These are phyloP conservation scores for Empidonax traillii DNA, from an alignment of 2,113 vertebrate genomes.

Conservation along the genomic window DNA sequence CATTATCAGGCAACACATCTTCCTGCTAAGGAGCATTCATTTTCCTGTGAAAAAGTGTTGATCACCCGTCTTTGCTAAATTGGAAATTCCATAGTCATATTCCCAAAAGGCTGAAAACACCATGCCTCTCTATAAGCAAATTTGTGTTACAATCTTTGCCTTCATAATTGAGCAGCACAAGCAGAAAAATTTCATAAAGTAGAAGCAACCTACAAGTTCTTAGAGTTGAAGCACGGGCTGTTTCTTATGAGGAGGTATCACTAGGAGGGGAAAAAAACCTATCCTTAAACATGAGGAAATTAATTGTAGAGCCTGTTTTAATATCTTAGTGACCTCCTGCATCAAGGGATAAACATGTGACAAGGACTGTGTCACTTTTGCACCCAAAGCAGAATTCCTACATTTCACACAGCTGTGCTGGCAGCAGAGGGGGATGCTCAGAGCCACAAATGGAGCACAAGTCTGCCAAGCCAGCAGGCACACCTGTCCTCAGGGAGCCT, in stretches of 20 bases:
- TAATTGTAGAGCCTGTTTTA: neutral
- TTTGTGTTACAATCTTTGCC: neutral
- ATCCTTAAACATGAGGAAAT: neutral
- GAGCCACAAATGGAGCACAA: neutral
- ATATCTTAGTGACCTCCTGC: neutral
- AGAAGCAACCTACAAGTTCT: neutral
- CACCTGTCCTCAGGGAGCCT: neutral
- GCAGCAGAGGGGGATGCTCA: neutral
- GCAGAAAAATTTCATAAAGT: neutral
- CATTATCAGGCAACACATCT: neutral
- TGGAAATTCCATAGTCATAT: neutral
- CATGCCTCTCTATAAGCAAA: neutral
- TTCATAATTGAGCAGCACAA: neutral
- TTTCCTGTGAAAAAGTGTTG: neutral
- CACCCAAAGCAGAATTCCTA: neutral
- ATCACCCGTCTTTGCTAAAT: neutral
- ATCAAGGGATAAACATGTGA: neutral
- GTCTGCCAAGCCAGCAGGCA: neutral
- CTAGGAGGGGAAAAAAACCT: accelerated
- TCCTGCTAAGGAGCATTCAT: neutral
- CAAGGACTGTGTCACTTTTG: neutral
- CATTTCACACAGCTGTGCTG: neutral
- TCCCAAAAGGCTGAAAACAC: neutral
- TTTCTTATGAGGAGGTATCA: neutral
- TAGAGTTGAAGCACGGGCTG: neutral